These are phyloP conservation scores for Noctilio leporinus DNA, from an alignment of 2,113 vertebrate species.

Conservation along the genomic window DNA sequence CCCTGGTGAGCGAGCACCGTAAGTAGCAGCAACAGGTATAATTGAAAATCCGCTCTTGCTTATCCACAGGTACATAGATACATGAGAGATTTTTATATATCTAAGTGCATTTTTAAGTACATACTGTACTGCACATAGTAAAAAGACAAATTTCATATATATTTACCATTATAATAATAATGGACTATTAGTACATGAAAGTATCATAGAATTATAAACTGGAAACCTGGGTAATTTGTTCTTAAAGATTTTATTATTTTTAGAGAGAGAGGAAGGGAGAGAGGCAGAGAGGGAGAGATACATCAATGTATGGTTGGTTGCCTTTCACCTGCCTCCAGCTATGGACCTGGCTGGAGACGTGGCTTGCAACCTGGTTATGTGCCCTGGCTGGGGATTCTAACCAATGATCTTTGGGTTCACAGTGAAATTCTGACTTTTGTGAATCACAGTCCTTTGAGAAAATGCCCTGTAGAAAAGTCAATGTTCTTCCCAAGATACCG, in stretches of 20 bases:
- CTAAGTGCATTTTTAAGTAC: neutral
- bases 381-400: too few relatives aligned
- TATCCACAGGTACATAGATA: neutral
- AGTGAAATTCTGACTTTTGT: neutral
- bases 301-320: too few relatives aligned
- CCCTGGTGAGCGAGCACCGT: neutral
- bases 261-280: too few relatives aligned
- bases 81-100: neutral
- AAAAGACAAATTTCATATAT: neutral
- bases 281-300: too few relatives aligned
- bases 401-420: too few relatives aligned
- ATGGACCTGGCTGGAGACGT: too few relatives aligned
- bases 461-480: neutral
- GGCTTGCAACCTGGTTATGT: too few relatives aligned
- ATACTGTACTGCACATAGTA: neutral
- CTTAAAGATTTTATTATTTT: too few relatives aligned
- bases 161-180: neutral
- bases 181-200: neutral
- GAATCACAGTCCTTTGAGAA: neutral
- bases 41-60: neutral
- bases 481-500: neutral
- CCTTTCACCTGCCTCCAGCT: too few relatives aligned
- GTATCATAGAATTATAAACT: neutral
- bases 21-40: neutral
- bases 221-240: neutral